Evolutionary conservation across 2,888 invertebrate genomes (phyloP).

Genomic region (Tortricodes alternella): DNA sequence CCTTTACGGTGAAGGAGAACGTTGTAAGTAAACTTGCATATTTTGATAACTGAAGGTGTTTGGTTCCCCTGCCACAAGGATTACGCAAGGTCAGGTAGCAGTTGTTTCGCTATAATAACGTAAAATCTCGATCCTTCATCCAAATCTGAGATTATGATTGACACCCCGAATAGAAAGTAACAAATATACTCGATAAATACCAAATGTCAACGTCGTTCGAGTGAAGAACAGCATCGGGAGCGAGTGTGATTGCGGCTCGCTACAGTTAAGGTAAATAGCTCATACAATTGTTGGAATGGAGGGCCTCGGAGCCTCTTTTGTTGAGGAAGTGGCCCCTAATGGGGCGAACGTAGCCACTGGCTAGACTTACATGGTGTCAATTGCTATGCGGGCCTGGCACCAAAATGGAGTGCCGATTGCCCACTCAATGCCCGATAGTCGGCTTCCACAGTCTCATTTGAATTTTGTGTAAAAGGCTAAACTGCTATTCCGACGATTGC

Average conservation of each 20-base stretch:
- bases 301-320: slow-evolving; percentile 73
- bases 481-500: slow-evolving; percentile 44
- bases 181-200: slow-evolving; percentile 25
- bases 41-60: no score
- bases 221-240: slow-evolving; percentile 48
- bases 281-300: slow-evolving; percentile 80
- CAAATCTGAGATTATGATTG: no score
- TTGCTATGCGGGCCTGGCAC: slow-evolving; percentile 54
- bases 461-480: slow-evolving; percentile 55
- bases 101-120: no score
- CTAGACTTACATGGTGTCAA: slow-evolving; percentile 78
- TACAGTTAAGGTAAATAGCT: slow-evolving; percentile 82
- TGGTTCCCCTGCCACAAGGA: no score
- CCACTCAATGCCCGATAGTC: slow-evolving; percentile 48
- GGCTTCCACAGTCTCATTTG: slow-evolving; percentile 55
- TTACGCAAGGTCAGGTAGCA: no score
- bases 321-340: slow-evolving; percentile 77
- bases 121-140: no score
- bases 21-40: no score
- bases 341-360: slow-evolving; percentile 67
- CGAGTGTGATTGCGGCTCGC: slow-evolving; percentile 72
- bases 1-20: no score
- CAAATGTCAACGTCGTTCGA: slow-evolving; percentile 49
- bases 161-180: neutral
- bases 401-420: slow-evolving; percentile 50